Evolutionary conservation across 2,113 vertebrate species (phyloP).

Genomic region (Lophura nycthemera): DNA sequence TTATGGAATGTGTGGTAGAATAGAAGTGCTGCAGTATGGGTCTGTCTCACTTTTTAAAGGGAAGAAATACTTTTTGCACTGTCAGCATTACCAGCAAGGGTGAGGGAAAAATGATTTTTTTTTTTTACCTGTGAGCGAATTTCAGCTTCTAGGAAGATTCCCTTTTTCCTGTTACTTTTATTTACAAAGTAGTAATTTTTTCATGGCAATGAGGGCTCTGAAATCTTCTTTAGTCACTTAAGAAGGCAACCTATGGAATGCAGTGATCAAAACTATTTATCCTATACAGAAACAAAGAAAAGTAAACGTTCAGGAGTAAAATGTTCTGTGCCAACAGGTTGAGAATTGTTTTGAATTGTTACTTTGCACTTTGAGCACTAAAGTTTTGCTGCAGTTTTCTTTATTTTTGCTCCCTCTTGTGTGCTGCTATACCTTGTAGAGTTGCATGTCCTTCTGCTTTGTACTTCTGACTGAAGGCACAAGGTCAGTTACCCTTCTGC

Average conservation of each 20-base stretch:
- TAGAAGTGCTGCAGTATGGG: neutral
- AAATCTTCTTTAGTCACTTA: neutral
- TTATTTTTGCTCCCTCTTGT: neutral
- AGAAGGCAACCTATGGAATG: neutral
- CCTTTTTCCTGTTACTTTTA: neutral
- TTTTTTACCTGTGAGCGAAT: neutral
- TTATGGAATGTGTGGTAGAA: neutral
- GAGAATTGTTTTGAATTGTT: neutral
- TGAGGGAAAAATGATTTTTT: neutral
- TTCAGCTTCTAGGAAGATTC: neutral
- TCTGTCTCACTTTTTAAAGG: neutral
- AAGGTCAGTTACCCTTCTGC: neutral
- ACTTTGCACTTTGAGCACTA: neutral
- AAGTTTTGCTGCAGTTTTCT: neutral
- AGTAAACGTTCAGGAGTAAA: neutral
- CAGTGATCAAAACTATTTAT: neutral
- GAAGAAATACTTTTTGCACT: neutral
- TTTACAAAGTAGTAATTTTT: neutral
- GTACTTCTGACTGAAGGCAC: neutral
- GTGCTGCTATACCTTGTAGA: neutral
- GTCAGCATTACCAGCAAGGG: neutral
- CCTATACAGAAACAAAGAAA: neutral
- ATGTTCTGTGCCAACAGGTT: neutral
- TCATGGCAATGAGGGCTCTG: neutral
- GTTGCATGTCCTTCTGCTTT: neutral